Evolutionary conservation across 2,888 invertebrate species (phyloP).

Genomic region (Clivina fossor): DNA sequence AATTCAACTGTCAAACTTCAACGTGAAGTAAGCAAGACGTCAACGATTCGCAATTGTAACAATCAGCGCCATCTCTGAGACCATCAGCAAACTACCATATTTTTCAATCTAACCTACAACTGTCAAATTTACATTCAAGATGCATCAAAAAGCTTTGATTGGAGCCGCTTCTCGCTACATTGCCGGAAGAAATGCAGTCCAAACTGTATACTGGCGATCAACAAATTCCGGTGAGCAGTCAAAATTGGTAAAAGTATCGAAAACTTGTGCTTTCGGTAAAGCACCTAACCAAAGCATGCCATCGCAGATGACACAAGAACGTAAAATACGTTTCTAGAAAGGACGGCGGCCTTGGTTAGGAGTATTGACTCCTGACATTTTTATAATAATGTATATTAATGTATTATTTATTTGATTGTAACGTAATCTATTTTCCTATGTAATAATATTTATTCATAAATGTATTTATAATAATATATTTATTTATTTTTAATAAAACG

Average conservation of each 20-base stretch:
- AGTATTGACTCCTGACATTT: too few relatives aligned
- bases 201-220: slow-evolving; percentile 76
- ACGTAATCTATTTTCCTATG: too few relatives aligned
- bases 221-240: slow-evolving; percentile 43
- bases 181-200: slow-evolving; percentile 71
- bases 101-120: too few relatives aligned
- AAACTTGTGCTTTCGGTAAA: slow-evolving; percentile 46
- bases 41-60: too few relatives aligned
- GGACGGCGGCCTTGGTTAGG: neutral
- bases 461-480: too few relatives aligned
- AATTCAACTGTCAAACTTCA: too few relatives aligned
- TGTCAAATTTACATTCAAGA: too few relatives aligned
- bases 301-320: slow-evolving; percentile 22
- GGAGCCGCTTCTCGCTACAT: slow-evolving; percentile 73
- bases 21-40: too few relatives aligned
- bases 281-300: slow-evolving; percentile 4
- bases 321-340: slow-evolving; percentile 23
- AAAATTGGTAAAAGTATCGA: slow-evolving; percentile 49
- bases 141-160: slow-evolving; percentile 59
- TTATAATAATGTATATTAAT: neutral
- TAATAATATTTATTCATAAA: slow-evolving; percentile 15
- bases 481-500: too few relatives aligned
- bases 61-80: too few relatives aligned
- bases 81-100: too few relatives aligned
- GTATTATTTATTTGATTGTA: slow-evolving; percentile 23